Evolutionary conservation across 2,113 vertebrate species (phyloP).

Genomic region (Saccopteryx leptura): DNA sequence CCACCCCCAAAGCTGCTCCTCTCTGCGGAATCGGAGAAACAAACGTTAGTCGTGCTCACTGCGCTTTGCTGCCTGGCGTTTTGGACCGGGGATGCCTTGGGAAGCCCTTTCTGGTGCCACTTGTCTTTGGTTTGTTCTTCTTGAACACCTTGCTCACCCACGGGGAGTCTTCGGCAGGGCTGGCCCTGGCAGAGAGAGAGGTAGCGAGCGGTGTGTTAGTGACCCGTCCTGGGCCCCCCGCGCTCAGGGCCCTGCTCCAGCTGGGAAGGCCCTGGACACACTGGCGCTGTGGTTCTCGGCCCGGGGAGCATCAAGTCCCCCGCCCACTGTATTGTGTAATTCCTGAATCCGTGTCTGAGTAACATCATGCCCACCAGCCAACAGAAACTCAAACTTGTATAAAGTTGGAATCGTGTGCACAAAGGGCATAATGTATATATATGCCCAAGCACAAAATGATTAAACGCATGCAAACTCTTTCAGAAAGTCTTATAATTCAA

Average conservation of each 20-base stretch:
- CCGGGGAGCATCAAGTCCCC: neutral
- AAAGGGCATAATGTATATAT: neutral
- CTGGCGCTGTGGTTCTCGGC: neutral
- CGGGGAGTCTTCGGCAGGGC: neutral
- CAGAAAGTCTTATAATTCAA: constrained; percentile 5
- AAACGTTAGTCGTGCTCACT: constrained; percentile 52
- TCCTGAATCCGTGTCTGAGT: neutral
- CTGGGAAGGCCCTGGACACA: neutral
- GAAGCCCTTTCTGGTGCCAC: neutral
- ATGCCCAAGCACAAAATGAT: neutral
- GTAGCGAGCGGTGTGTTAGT: neutral
- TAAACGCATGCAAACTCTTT: neutral
- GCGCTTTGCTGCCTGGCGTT: neutral
- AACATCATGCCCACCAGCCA: neutral
- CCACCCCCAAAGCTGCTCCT: accelerated
- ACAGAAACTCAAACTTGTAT: neutral
- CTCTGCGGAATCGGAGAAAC: neutral
- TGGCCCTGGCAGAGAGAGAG: constrained; percentile 59
- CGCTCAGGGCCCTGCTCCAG: no score
- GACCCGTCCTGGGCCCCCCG: neutral
- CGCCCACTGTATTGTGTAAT: neutral
- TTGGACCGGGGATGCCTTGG: neutral
- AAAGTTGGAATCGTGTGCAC: neutral
- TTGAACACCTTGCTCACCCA: constrained; percentile 32
- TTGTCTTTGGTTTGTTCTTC: constrained; percentile 64